Evolutionary conservation across 2,113 vertebrate genomes (phyloP).

Genomic region (Pachypanchax playfairii): DNA sequence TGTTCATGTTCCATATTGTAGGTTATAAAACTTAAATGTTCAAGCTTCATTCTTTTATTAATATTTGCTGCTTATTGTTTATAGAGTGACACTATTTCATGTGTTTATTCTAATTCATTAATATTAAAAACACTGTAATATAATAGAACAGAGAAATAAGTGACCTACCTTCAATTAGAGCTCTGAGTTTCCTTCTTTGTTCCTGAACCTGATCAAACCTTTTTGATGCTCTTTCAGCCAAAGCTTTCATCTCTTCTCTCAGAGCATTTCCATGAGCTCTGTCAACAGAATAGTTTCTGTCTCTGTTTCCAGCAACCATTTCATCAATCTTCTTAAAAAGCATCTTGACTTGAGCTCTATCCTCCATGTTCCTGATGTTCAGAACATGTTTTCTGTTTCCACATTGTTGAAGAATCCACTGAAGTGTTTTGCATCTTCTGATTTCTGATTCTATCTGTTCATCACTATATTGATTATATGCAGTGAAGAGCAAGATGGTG

Average conservation of each 20-base stretch:
- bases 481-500: constrained; percentile 10
- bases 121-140: background rate
- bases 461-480: background rate
- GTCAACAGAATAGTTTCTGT: background rate
- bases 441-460: background rate
- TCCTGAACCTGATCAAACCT: fast-evolving
- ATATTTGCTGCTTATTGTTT: constrained; percentile 16
- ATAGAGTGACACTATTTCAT: too few relatives aligned
- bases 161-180: constrained; percentile 11
- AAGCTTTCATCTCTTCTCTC: background rate
- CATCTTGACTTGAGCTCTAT: background rate
- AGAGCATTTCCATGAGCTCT: fast-evolving
- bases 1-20: too few relatives aligned
- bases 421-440: background rate
- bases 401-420: constrained; percentile 26
- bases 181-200: constrained; percentile 6
- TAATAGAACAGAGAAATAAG: background rate
- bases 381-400: constrained; percentile 19
- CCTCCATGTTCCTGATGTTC: background rate
- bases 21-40: too few relatives aligned
- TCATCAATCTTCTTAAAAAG: too few relatives aligned
- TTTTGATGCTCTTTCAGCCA: background rate
- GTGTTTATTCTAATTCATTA: too few relatives aligned
- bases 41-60: too few relatives aligned
- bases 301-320: fast-evolving